Base-by-base conservation (phyloP, 35 echinoderm and acorn worm genomes). In the Holothuria glaberrima region DNA sequence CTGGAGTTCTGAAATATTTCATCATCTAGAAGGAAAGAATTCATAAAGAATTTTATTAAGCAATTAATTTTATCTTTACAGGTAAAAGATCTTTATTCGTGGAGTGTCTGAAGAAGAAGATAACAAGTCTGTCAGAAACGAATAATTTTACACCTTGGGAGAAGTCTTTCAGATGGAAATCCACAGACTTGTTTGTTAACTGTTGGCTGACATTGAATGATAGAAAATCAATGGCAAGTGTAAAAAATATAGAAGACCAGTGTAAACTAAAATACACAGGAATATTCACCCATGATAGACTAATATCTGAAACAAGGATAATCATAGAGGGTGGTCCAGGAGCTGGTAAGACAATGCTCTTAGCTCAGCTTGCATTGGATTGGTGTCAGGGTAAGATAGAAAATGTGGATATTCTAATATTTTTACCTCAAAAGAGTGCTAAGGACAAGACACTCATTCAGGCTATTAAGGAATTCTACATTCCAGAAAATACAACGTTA, bases 341-440 rank as follows among this genome's bases (percentile, higher is more conserved):
- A 7, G n/a, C 72, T 12, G 72, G 72, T 6, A 75, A 75, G 35
- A 75, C 72, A 7, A 75, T 75, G 72, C 72, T 75, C 3, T 75
- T 21, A 20, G n/a, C 33, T 36, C 72, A 75, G 21, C 24, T 75
- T 2, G 72, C 72, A 21, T 75, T 44, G 35, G 72, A 75, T 31
- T 75, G 72, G 72, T 44, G 31, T 75, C 9, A 22, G 21, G 34
- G 35, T 20, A 75, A 75, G 31, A 19, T 75, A 6, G 27, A 71
- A 5, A 33, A 75, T 75, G 22, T 75, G 20, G 19, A 9, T 20
- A 75, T 75, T 26, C 33, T 75, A 18, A 75, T 75, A 17, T 75
- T 31, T 22, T 5, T 46, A 46, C 44, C 44, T 46, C 44, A 5
- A 4, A 4, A 46, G 44, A n/a, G n/a, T n/a, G n/a, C n/a, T n/a